Evolutionary conservation across 2,888 invertebrate species (phyloP).

Genomic region (Gastracanthus pulcherrimus): DNA sequence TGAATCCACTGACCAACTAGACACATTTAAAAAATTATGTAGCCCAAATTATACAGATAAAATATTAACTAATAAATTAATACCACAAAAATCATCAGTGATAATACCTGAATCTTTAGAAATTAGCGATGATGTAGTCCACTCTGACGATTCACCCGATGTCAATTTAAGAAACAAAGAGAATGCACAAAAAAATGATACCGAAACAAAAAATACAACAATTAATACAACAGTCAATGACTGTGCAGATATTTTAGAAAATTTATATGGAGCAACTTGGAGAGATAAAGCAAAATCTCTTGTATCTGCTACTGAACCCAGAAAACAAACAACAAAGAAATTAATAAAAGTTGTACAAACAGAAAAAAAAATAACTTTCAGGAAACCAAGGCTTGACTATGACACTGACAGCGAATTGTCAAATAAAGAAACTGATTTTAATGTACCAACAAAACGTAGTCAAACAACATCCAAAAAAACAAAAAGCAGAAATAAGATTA

Average conservation of each 20-base stretch:
- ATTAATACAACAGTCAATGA: slow-evolving; percentile 61
- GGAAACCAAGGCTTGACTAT: slow-evolving; percentile 11
- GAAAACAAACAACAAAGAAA: slow-evolving; percentile 57
- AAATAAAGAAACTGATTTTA: slow-evolving; percentile 48
- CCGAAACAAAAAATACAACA: slow-evolving; percentile 2
- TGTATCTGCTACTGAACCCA: slow-evolving; percentile 67
- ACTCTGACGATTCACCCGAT: slow-evolving; percentile 1
- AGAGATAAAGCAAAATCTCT: slow-evolving; percentile 74
- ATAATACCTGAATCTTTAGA: background rate
- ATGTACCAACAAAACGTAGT: background rate
- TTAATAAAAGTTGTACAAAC: slow-evolving; percentile 68
- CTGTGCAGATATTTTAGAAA: slow-evolving; percentile 75
- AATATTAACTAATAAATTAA: background rate
- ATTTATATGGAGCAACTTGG: slow-evolving; percentile 81
- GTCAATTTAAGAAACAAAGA: slow-evolving; percentile 12
- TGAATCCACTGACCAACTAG: slow-evolving; percentile 6
- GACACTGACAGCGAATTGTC: slow-evolving; percentile 31
- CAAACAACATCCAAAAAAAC: slow-evolving; percentile 53
- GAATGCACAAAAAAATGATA: slow-evolving; percentile 20
- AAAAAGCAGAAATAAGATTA: slow-evolving; percentile 11
- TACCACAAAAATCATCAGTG: background rate
- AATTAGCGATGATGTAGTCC: slow-evolving; percentile 12
- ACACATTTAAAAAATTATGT: slow-evolving; percentile 3
- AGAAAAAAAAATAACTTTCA: slow-evolving; percentile 64
- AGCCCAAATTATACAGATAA: background rate